Percentiles rank a stretch among this genome's conserved stretches.
Conservation (phyloP, 2,113 vertebrate genomes). For the Cricetomys ansorgei region DNA sequence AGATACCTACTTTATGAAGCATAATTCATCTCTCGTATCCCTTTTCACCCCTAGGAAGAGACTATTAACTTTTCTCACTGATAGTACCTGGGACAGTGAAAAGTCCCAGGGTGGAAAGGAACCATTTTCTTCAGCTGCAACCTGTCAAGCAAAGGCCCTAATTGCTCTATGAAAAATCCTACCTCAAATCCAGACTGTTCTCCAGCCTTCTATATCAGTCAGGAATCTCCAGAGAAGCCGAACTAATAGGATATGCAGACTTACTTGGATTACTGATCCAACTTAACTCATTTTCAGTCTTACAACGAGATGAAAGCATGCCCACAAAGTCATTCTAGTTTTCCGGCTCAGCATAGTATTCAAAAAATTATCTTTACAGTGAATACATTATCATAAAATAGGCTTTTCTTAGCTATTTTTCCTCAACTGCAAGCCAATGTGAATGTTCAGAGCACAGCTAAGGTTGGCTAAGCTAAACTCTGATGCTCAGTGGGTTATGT, state of each 20-base stretch:
- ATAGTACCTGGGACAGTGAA: background rate
- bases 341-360: background rate
- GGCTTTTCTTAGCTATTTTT: background rate
- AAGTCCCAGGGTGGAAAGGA: background rate
- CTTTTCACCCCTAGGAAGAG: background rate
- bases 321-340: background rate
- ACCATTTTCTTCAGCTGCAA: background rate
- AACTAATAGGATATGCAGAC: background rate
- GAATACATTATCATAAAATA: background rate
- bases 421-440: background rate
- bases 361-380: background rate
- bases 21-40: constrained; percentile 56
- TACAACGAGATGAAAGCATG: background rate
- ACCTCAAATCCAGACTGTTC: background rate
- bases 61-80: background rate
- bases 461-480: background rate
- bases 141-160: background rate
- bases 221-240: background rate
- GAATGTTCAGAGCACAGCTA: background rate
- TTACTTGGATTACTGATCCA: background rate
- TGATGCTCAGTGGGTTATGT: background rate
- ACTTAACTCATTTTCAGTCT: background rate
- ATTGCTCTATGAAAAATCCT: background rate
- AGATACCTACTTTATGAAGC: background rate
- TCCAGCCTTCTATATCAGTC: background rate